Base-by-base conservation (phyloP, 2,797 vertebrate genomes). In the Trachops cirrhosus region DNA sequence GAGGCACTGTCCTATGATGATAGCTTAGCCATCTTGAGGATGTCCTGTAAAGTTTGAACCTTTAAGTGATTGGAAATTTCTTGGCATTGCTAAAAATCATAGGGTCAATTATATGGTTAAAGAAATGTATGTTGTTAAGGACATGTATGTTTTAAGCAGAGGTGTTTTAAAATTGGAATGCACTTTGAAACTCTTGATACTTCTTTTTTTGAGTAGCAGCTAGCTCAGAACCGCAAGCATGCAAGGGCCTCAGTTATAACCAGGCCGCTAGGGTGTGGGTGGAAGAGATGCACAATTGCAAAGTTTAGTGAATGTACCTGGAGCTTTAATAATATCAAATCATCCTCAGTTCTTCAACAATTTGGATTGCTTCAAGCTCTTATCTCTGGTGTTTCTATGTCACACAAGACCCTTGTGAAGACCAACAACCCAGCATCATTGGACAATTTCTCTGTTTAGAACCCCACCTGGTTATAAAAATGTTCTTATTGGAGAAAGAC, bases 401-500 rank as follows among this genome's bases (percentile, higher is more conserved):
- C 62, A 88, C 9, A 68, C 64, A 32, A 82, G 89, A 41, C 52
- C 32, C 54, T 48, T 7, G 19, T 54, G 74, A 93, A 50, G n/a
- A 34, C 24, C 91, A 94, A 7, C 14, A 77, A 59, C 21, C 26
- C 21, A 84, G 70, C 4, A 52, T 21, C n/a, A 29, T 7, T 48
- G 37, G 67, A 73, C 86, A 91, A 1, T 83, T 86, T 94, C 62
- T 95, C 68, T 92, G 79, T 88, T 86, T 75, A 78, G 70, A 93
- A 50, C 12, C 41, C 75, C 91, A 94, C 84, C 75, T 95, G 95
- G 59, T 93, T 90, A 9, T 90, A 85, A 80, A 96, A 22, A 4
- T 29, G 79, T 93, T 80, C 52, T 89, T 89, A 85, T 74, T 94
- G 89, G 95, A 93, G 86, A 83, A 34, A 52, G 75, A 91, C 54